Conservation (phyloP, 2,888 invertebrate species). For the Tipula vernalis region DNA sequence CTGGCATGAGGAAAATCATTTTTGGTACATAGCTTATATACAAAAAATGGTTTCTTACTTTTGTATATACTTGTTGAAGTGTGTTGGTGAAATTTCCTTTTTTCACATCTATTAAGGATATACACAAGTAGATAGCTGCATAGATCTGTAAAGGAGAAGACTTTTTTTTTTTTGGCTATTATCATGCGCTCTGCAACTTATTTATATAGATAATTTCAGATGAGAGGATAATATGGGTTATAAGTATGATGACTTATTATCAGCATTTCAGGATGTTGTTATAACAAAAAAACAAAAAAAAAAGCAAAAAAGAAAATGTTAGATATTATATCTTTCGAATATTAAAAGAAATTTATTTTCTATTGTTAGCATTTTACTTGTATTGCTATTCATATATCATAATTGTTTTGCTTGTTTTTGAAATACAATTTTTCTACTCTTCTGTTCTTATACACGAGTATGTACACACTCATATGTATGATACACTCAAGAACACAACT, state of each 20-base stretch:
- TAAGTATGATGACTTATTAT: constrained; percentile 4
- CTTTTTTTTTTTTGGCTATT: constrained; percentile 1
- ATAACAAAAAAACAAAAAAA: background rate
- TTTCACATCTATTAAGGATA: background rate
- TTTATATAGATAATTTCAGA: constrained; percentile 7
- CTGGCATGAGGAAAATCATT: background rate
- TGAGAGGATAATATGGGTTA: background rate
- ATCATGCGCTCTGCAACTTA: constrained; percentile 7
- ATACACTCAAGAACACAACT: background rate
- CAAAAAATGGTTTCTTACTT: background rate
- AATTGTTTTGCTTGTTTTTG: background rate
- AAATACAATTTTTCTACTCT: background rate
- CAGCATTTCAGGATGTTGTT: background rate
- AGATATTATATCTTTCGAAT: background rate
- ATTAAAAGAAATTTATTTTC: background rate
- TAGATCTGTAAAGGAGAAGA: background rate
- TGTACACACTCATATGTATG: background rate
- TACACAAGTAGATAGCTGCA: background rate
- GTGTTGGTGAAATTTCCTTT: background rate
- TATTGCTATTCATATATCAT: background rate
- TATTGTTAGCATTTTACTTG: background rate
- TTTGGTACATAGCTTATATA: background rate
- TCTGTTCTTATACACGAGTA: background rate
- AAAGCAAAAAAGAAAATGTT: no score
- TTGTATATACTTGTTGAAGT: background rate